phyloP scores from a whole-genome alignment of 2,797 vertebrate species.

The Sebastes hubbsi region DNA sequence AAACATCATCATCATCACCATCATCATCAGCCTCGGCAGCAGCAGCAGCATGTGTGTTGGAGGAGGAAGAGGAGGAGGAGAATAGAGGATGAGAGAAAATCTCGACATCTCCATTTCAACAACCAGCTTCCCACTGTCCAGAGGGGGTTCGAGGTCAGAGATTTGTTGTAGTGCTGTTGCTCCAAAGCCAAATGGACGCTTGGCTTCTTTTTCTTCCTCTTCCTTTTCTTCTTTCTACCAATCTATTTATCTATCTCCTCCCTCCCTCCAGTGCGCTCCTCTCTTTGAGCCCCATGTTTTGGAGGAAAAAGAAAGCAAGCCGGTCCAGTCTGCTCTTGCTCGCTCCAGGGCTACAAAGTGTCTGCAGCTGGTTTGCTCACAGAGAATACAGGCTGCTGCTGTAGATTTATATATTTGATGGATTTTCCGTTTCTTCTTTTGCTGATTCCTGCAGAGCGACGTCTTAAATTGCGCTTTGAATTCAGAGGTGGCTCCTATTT shows the following conservation, averaged over 20 bases:
- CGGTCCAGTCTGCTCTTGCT: neutral
- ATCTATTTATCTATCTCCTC: constrained; percentile 21
- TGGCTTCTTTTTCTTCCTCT: neutral
- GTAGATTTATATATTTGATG: neutral
- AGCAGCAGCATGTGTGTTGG: constrained; percentile 52
- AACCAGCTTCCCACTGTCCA: constrained; percentile 42
- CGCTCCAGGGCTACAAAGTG: constrained; percentile 20
- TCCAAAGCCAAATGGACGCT: constrained; percentile 5
- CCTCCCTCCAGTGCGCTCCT: neutral
- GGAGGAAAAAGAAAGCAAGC: neutral
- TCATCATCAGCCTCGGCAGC: constrained; percentile 52
- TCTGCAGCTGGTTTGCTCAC: neutral
- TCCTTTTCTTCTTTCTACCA: neutral
- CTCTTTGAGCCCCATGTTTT: constrained; percentile 31
- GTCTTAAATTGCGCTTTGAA: constrained; percentile 44
- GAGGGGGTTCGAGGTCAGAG: constrained; percentile 64
- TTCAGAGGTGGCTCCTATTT: constrained; percentile 47
- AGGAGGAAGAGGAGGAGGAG: constrained; percentile 25
- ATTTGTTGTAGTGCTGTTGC: constrained; percentile 10
- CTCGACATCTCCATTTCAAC: constrained; percentile 67
- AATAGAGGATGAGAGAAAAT: constrained; percentile 48
- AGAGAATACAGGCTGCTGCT: neutral
- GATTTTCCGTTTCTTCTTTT: constrained; percentile 5
- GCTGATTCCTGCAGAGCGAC: constrained; percentile 42
- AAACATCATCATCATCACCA: constrained; percentile 61